phyloP scores from a whole-genome alignment of 2,888 invertebrate genomes.

The Drosophila kanekoi region DNA sequence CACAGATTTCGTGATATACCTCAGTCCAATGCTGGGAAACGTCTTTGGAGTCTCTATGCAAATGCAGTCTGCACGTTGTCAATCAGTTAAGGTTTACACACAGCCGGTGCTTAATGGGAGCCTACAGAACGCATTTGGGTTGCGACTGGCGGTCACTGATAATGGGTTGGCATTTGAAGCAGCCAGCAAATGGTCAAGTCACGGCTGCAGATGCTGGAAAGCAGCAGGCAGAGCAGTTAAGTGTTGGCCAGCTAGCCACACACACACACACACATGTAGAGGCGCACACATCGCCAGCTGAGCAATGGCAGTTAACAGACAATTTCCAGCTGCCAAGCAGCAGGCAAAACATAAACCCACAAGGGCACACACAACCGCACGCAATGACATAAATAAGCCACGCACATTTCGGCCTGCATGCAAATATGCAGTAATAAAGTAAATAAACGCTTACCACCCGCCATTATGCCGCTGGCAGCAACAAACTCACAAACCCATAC shows the following conservation, averaged over 20 bases:
- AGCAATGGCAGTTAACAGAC: slow-evolving; percentile 63
- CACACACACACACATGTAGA: neutral
- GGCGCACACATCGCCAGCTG: neutral
- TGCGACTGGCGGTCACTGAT: slow-evolving; percentile 30
- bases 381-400: slow-evolving; percentile 51
- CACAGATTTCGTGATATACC: neutral
- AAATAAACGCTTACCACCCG: slow-evolving; percentile 66
- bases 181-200: slow-evolving; percentile 22
- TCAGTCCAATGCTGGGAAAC: neutral
- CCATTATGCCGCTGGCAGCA: slow-evolving; percentile 46
- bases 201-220: slow-evolving; percentile 19
- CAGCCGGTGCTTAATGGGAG: neutral
- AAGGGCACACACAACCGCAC: slow-evolving; percentile 17
- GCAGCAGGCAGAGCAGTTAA: slow-evolving; percentile 27
- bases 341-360: slow-evolving; percentile 16
- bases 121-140: slow-evolving; percentile 1
- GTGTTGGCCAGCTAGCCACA: slow-evolving; percentile 27
- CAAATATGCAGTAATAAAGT: slow-evolving; percentile 77
- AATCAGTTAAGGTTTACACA: slow-evolving; percentile 5
- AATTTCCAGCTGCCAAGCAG: slow-evolving; percentile 54
- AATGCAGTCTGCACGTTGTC: slow-evolving; percentile 1
- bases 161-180: slow-evolving; percentile 42
- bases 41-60: neutral
- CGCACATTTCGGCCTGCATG: slow-evolving; percentile 68
- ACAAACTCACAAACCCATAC: slow-evolving; percentile 1